Conservation (phyloP, 2,113 vertebrate species). For the Bubalus kerabau region DNA sequence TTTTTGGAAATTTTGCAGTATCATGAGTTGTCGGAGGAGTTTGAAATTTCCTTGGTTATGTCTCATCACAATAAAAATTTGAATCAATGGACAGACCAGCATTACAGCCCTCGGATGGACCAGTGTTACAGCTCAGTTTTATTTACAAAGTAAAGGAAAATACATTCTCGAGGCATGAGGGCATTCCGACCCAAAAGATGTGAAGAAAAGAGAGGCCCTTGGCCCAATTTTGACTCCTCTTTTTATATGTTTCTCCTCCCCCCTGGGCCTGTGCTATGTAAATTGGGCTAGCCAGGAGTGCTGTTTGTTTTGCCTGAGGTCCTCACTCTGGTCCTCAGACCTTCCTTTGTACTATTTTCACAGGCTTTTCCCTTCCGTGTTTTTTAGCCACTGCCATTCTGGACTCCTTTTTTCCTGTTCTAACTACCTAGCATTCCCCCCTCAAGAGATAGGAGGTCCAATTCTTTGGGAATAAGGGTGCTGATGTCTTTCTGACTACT, state of each 20-base stretch:
- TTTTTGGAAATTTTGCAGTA: background rate
- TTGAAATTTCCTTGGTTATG: background rate
- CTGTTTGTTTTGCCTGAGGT: background rate
- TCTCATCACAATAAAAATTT: background rate
- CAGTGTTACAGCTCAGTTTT: background rate
- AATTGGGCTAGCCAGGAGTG: background rate
- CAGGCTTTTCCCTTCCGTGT: background rate
- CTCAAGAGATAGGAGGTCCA: background rate
- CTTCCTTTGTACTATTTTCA: background rate
- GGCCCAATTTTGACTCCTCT: background rate
- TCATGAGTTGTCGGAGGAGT: rapidly evolving
- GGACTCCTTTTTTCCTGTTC: background rate
- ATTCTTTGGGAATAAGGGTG: background rate
- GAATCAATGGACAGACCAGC: background rate
- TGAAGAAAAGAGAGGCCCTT: background rate
- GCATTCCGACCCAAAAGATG: background rate
- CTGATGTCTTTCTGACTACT: background rate
- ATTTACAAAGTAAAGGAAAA: background rate
- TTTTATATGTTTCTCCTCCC: background rate
- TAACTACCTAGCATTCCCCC: background rate
- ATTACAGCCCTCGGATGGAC: background rate
- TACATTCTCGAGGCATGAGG: rapidly evolving
- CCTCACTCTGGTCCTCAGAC: background rate
- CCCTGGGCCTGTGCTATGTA: background rate
- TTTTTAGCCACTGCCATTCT: background rate